Base-by-base conservation (phyloP, 2,113 vertebrate species). In the Dicerorhinus sumatrensis region DNA sequence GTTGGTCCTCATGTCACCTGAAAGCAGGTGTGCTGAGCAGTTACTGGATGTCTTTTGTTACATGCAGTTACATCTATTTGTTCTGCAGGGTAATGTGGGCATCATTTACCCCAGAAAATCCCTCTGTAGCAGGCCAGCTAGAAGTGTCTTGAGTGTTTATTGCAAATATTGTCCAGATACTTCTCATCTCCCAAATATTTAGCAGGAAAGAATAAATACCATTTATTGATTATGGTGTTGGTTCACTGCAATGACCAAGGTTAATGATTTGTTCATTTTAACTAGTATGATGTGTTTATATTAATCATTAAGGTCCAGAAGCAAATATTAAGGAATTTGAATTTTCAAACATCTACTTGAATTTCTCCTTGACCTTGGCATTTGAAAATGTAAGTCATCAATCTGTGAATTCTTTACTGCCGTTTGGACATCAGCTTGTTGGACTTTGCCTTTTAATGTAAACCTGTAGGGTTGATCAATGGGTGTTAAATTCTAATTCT, bases 221-320 rank as follows among this genome's bases (percentile, higher is more conserved):
- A 65, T 46, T 73, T 87, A 92, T 90, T 93, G 95, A 76, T 95
- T 67, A 67, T n/a, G 62, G 58, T 79, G 12, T 36, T 70, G 42
- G 29, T 69, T 93, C 75, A 62, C 23, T 88, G 42, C 39, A 75
- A 58, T 39, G 56, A 83, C 58, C 27, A 69, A 92, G 10, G 91
- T 97, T 94, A 97, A 96, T 86, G 51, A 97, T 88, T 93, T 87
- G 6, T 93, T 80, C 63, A n/a, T 87, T 95, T 96, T 80, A 91
- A 84, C 60, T 60, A 77, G 14, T 42, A 56, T 33, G 42, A 29
- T 97, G 27, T 69, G n/a, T 94, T 91, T 95, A 54, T 60, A 67
- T 93, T 79, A 92, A 91, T 93, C 89, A 58, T 77, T 97, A 84
- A 27, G 21, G 39, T 54, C 39, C 42, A 76, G 39, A 13, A 95